Evolutionary conservation across 2,888 invertebrate species (phyloP).

Genomic region (Lithophane leautieri): DNA sequence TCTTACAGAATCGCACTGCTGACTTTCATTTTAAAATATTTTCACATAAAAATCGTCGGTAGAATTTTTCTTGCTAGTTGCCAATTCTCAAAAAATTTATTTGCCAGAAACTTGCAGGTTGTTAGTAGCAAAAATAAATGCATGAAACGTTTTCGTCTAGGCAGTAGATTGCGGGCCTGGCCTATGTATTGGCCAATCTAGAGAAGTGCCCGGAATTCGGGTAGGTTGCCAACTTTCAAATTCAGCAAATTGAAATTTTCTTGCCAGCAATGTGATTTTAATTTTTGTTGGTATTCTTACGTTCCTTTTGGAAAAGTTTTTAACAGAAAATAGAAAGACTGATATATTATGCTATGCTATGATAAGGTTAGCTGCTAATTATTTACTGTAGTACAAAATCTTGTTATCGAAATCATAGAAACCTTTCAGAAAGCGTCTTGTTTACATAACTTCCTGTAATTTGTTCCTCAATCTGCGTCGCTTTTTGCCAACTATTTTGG

Average conservation of each 20-base stretch:
- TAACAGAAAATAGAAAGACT: background rate
- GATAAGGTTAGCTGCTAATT: no score
- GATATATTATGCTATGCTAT: no score
- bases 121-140: conserved; percentile 9
- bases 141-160: conserved; percentile 1
- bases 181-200: conserved; percentile 36
- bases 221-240: conserved; percentile 48
- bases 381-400: no score
- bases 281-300: conserved; percentile 12
- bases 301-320: conserved; percentile 15
- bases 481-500: no score
- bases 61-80: background rate
- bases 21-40: background rate
- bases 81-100: background rate
- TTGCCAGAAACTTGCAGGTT: background rate
- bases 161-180: background rate
- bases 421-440: no score
- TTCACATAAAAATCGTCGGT: background rate
- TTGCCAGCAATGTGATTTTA: conserved; percentile 56
- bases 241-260: conserved; percentile 61
- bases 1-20: no score
- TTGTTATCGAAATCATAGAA: no score
- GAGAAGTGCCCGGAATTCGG: conserved; percentile 35
- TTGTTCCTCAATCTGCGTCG: no score
- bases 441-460: no score